phyloP scores from a whole-genome alignment of 2,797 vertebrate genomes.

The Gastrophryne carolinensis region DNA sequence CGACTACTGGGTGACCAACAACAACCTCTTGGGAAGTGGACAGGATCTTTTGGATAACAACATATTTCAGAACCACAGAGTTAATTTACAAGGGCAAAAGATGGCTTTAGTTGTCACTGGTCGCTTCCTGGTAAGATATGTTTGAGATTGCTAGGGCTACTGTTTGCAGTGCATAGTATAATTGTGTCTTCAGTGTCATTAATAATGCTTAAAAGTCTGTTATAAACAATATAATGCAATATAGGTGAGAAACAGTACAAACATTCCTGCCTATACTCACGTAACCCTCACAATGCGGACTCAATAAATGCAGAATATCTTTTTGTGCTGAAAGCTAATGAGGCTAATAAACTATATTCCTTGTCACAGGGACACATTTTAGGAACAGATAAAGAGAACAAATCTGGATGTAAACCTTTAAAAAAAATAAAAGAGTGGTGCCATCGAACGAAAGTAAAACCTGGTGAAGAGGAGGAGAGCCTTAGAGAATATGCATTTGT shows the following conservation, averaged over 20 bases:
- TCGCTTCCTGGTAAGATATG: conserved; percentile 66
- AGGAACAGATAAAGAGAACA: conserved; percentile 50
- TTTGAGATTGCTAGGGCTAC: no score
- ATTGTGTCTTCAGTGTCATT: no score
- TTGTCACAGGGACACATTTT: conserved; percentile 57
- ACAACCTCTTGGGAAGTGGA: not conserved
- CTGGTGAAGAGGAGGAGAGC: not conserved
- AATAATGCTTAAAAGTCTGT: no score
- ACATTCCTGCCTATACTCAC: no score
- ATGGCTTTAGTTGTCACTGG: conserved; percentile 66
- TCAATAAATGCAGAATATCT: no score
- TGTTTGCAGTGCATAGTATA: no score
- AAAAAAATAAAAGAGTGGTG: not conserved
- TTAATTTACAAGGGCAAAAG: not conserved
- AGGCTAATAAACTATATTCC: no score
- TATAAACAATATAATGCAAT: no score
- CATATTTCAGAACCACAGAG: not conserved
- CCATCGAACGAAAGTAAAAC: accelerated
- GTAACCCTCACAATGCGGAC: no score
- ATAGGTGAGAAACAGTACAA: no score
- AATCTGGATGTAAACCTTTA: not conserved
- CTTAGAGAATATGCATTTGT: conserved; percentile 72
- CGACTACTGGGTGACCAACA: conserved; percentile 53
- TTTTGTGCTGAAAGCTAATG: no score
- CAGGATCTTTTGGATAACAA: accelerated